phyloP scores from a whole-genome alignment of 2,797 vertebrate species.

The Pygocentrus nattereri region DNA sequence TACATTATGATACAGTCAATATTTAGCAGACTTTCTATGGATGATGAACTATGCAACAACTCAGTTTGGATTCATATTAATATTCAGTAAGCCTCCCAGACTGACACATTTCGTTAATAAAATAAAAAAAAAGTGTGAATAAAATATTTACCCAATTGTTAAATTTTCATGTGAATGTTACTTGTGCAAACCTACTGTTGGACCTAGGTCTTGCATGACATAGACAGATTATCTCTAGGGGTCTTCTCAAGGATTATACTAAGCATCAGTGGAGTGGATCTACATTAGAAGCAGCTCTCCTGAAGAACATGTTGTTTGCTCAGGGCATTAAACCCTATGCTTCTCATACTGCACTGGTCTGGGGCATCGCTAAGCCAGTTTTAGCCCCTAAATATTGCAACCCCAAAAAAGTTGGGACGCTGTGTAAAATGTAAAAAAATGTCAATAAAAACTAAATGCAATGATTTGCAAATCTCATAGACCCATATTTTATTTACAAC shows the following conservation, averaged over 20 bases:
- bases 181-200: background rate
- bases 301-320: background rate
- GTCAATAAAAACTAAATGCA: too few relatives aligned
- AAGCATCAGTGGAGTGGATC: background rate
- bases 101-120: background rate
- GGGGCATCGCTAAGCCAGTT: too few relatives aligned
- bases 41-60: background rate
- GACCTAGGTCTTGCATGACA: background rate
- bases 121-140: too few relatives aligned
- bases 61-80: background rate
- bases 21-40: background rate
- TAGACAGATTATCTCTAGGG: background rate
- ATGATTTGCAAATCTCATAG: too few relatives aligned
- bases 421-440: too few relatives aligned
- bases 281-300: background rate
- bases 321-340: background rate
- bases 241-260: background rate
- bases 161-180: background rate
- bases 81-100: background rate
- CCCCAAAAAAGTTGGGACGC: too few relatives aligned
- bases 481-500: too few relatives aligned
- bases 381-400: too few relatives aligned
- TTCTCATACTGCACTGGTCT: background rate
- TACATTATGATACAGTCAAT: background rate
- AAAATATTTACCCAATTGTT: background rate